These are phyloP conservation scores for Caenorhabditis elegans DNA, from an alignment of 1,140 invertebrate genomes.

Conservation along the genomic window WBcel235 BX284604.4:13796001-13796500, in stretches of 20 bases:
- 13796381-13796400: neutral
- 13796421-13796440: neutral
- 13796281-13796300: neutral
- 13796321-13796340: neutral
- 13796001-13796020: neutral
- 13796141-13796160: neutral
- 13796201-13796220: no score
- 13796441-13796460: no score
- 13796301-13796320: neutral
- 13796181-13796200: neutral
- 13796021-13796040: neutral
- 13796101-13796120: constrained; percentile 38
- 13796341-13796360: neutral
- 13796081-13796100: constrained; percentile 34
- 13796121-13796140: neutral
- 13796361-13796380: neutral
- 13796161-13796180: constrained; percentile 18
- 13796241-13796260: no score
- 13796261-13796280: neutral
- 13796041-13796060: neutral
- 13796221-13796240: no score
- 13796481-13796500: no score
- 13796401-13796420: neutral
- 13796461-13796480: no score
- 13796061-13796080: constrained; percentile 8